phyloP scores from a whole-genome alignment of 2,797 vertebrate species.

The Loris lydekkerianus region DNA sequence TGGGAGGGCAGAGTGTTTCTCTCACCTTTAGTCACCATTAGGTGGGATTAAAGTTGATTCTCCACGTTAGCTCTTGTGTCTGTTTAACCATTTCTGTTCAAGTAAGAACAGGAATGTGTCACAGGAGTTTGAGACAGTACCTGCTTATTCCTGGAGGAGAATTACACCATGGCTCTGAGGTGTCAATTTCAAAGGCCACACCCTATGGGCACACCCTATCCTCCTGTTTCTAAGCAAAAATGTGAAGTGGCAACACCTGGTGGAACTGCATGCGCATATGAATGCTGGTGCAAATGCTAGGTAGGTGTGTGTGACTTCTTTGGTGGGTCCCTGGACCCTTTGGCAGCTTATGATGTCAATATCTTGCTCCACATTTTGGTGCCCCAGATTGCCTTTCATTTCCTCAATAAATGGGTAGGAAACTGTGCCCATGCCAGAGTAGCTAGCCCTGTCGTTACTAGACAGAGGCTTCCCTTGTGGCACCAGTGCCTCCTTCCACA shows the following conservation, averaged over 20 bases:
- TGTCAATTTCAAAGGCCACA: neutral
- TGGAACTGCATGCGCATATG: neutral
- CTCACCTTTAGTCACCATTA: neutral
- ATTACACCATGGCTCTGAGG: neutral
- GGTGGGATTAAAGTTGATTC: neutral
- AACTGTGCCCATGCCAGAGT: neutral
- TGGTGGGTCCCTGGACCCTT: neutral
- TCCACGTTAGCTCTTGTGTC: neutral
- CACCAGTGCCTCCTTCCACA: neutral
- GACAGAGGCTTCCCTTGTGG: neutral
- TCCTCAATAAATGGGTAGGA: slow-evolving; percentile 44
- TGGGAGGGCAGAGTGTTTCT: neutral
- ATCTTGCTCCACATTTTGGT: neutral
- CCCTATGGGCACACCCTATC: neutral
- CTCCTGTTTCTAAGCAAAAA: neutral
- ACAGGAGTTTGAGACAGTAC: neutral
- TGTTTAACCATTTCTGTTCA: neutral
- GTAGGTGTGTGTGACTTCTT: neutral
- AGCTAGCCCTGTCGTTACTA: neutral
- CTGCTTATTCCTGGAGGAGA: slow-evolving; percentile 2
- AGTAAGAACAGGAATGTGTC: neutral
- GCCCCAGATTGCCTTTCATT: neutral
- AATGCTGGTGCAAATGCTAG: neutral
- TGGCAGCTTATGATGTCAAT: neutral
- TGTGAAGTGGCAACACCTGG: neutral